phyloP scores from a whole-genome alignment of 2,113 vertebrate genomes.

The Nycticebus coucang region DNA sequence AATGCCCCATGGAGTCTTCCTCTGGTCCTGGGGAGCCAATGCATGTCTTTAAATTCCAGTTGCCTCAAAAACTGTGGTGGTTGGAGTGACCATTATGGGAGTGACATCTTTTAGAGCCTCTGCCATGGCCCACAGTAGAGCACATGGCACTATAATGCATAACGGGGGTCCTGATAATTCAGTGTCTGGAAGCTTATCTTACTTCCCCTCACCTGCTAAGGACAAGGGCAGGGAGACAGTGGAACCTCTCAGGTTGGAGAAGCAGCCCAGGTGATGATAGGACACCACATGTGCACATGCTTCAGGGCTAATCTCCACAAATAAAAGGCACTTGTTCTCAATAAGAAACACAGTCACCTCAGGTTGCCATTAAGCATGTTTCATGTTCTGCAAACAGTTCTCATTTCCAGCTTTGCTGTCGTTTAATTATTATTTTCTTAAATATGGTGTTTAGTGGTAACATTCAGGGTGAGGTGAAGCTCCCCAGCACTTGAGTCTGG shows the following conservation, averaged over 20 bases:
- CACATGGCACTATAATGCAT: no score
- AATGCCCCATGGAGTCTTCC: fast-evolving
- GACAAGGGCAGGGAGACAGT: neutral
- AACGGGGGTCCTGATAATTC: neutral
- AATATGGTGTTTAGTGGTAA: neutral
- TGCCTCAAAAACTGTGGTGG: neutral
- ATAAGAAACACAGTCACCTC: constrained; percentile 56
- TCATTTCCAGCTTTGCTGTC: constrained; percentile 24
- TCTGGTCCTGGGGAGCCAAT: neutral
- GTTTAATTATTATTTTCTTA: neutral
- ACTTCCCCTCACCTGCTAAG: neutral
- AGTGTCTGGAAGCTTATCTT: neutral
- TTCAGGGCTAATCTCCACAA: constrained; percentile 57
- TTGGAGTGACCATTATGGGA: neutral
- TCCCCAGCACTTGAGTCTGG: neutral
- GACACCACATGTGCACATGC: fast-evolving
- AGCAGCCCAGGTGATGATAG: neutral
- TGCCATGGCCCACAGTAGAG: neutral
- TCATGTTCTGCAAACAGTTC: constrained; percentile 27
- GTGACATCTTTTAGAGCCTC: neutral
- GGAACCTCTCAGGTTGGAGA: neutral
- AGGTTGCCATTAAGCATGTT: constrained; percentile 63
- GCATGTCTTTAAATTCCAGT: neutral
- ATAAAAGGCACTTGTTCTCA: constrained; percentile 67
- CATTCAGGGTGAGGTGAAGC: neutral